Evolutionary conservation across 2,113 vertebrate species (phyloP).

Genomic region (Sorex araneus): DNA sequence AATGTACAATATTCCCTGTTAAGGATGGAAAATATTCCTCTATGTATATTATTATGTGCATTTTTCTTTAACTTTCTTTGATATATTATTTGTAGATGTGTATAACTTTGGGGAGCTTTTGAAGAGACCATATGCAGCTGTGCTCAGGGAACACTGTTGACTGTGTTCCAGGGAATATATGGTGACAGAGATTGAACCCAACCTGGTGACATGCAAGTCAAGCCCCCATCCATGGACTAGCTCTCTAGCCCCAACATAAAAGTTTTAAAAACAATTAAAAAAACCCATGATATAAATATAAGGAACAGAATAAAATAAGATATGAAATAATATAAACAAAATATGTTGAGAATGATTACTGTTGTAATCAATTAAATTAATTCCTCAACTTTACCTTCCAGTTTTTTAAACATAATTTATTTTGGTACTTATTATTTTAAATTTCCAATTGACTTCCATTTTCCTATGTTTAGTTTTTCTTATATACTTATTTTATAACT

Average conservation of each 20-base stretch:
- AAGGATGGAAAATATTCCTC: neutral
- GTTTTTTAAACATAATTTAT: conserved; percentile 15
- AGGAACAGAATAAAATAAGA: neutral
- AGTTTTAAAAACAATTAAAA: neutral
- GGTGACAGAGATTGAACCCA: too few species aligned
- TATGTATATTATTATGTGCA: neutral
- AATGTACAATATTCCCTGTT: neutral
- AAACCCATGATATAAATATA: conserved; percentile 6
- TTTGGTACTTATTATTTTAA: neutral
- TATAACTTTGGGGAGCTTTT: neutral
- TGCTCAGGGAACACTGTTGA: too few species aligned
- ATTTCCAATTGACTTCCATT: neutral
- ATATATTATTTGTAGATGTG: neutral
- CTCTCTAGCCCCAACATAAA: too few species aligned
- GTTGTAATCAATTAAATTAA: neutral
- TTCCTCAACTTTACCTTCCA: neutral
- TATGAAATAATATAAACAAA: neutral
- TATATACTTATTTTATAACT: neutral
- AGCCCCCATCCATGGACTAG: too few species aligned
- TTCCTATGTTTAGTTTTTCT: neutral
- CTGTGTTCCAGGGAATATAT: too few species aligned
- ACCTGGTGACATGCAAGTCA: too few species aligned
- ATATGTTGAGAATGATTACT: neutral
- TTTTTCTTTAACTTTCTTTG: neutral
- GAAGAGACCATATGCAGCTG: too few species aligned